Base-by-base conservation (phyloP, 2,113 vertebrate species). In the Pygoscelis antarcticus region DNA sequence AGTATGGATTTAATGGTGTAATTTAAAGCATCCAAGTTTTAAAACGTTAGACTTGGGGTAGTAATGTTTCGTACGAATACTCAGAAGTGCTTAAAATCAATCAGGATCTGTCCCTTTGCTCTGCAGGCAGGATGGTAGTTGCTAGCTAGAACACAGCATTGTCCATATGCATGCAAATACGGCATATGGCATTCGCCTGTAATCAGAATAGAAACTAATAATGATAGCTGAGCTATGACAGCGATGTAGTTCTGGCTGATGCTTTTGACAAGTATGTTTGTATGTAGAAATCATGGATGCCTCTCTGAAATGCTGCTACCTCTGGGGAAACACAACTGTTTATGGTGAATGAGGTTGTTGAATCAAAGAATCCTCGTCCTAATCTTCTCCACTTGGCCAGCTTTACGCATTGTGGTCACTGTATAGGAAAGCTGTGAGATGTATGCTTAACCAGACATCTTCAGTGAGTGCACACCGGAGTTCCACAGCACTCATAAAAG, bases 1-100 rank as follows among this genome's bases (percentile, higher is more conserved):
- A 92, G 95, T 96, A 91, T 38, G 46, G 87, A 74, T 94, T 96
- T 97, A 96, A 93, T 87, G 51, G 80, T 61, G 95, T 87, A 71
- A 91, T 96, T 96, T 93, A 92, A 96, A 91, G 83, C 81, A 94
- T 65, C 81, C 54, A 51, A n/a, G 81, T 95, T 95, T 87, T 92
- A 93, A 94, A 87, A 49, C 0, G 0, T 89, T 87, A 57, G 49
- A 49, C 65, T 79, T 42, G n/a, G 65, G 29, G n/a, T 60, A 58
- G 80, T 91, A 78, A 92, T 7, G 38, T 91, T 94, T 89, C 4
- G 0, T 83, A 32, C 0, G 4, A 78, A 62, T 44, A 47, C 42
- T 87, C 15, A 64, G 29, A 74, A 51, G 83, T 20, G 64, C 55
- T 68, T 77, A 19, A 90, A 92, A 83, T 86, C 46, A 34, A 25